phyloP scores from a whole-genome alignment of 2,888 invertebrate species.

The Ennomos erosarius region DNA sequence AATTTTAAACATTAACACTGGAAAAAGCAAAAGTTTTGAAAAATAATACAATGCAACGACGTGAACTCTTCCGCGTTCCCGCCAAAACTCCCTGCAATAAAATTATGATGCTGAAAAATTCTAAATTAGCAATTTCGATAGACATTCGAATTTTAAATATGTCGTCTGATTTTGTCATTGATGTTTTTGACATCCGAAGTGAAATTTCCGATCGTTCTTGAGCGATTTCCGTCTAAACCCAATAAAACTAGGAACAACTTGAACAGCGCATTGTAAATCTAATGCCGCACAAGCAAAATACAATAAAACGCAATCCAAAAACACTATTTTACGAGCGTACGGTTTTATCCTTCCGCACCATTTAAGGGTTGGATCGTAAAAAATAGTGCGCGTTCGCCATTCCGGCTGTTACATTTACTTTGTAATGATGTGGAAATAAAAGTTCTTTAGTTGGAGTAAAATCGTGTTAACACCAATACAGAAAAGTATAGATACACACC shows the following conservation, averaged over 20 bases:
- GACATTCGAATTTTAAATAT: too few relatives aligned
- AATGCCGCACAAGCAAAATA: constrained; percentile 34
- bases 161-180: too few relatives aligned
- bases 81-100: too few relatives aligned
- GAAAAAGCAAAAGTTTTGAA: too few relatives aligned
- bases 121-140: too few relatives aligned
- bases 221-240: constrained; percentile 10
- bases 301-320: constrained; percentile 39
- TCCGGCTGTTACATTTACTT: constrained; percentile 29
- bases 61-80: too few relatives aligned
- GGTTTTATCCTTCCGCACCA: constrained; percentile 40
- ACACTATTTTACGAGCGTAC: constrained; percentile 37
- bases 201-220: too few relatives aligned
- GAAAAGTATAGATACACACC: not conserved
- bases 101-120: too few relatives aligned
- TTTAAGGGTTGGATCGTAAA: constrained; percentile 39
- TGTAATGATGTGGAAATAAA: constrained; percentile 28
- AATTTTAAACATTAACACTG: too few relatives aligned
- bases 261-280: constrained; percentile 33
- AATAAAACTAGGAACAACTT: constrained; percentile 26
- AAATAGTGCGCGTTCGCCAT: constrained; percentile 30
- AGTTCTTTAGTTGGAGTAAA: constrained; percentile 11
- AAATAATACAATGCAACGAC: too few relatives aligned
- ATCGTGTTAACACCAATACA: constrained; percentile 11
- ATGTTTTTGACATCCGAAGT: too few relatives aligned